Evolutionary conservation across 1,140 invertebrate genomes (phyloP).

Genomic region (Aethina tumida): DNA sequence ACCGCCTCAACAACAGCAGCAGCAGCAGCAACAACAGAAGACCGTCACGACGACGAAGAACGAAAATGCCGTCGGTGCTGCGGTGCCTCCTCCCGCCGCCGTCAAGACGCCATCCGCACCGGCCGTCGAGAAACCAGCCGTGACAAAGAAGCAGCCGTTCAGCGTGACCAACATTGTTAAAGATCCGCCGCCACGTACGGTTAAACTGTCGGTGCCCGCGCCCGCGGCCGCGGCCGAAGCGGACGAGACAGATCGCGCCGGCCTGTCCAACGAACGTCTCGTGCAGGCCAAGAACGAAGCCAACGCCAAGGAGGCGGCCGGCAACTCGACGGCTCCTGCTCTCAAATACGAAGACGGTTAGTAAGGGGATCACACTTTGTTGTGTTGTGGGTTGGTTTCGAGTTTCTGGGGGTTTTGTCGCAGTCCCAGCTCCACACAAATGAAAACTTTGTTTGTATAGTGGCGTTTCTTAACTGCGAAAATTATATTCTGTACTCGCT

Average conservation of each 20-base stretch:
- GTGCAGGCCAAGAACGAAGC: slow-evolving; percentile 30
- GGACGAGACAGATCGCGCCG: slow-evolving; percentile 28
- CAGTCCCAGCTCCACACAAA: slow-evolving; percentile 5
- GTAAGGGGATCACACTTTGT: neutral
- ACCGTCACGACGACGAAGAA: slow-evolving; percentile 7
- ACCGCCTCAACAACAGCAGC: slow-evolving; percentile 1
- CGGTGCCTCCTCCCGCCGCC: slow-evolving; percentile 1
- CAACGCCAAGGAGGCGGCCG: slow-evolving; percentile 22
- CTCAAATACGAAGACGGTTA: neutral
- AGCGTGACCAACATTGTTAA: slow-evolving; percentile 33
- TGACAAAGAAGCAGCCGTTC: slow-evolving; percentile 16
- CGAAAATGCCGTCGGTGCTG: neutral
- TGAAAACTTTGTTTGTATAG: neutral
- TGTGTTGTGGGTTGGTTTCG: neutral
- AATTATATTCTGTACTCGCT: slow-evolving; percentile 2
- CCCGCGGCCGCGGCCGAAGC: slow-evolving; percentile 9
- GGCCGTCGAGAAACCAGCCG: slow-evolving; percentile 4
- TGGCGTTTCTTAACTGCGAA: slow-evolving; percentile 4
- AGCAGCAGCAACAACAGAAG: slow-evolving; percentile 5
- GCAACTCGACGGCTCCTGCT: slow-evolving; percentile 15
- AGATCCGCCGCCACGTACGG: slow-evolving; percentile 24
- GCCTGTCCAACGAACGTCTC: slow-evolving; percentile 21
- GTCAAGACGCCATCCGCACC: slow-evolving; percentile 1
- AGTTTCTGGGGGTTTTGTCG: neutral
- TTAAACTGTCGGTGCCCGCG: slow-evolving; percentile 13